These are phyloP conservation scores for Aptenodytes patagonicus DNA, from an alignment of 2,113 vertebrate species.

Conservation along the genomic window DNA sequence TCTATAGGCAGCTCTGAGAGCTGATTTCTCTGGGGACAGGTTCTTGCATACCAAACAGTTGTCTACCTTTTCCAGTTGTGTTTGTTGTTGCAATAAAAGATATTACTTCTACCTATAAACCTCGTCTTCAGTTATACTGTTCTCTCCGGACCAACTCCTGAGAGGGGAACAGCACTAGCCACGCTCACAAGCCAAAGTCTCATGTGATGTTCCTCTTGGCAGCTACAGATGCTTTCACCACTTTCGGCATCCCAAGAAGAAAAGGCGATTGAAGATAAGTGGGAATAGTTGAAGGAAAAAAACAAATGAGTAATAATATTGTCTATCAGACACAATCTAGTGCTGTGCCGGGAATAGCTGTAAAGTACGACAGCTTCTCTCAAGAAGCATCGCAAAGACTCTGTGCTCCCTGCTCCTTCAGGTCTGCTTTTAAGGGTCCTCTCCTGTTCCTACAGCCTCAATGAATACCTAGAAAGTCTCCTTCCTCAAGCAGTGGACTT, in stretches of 20 bases:
- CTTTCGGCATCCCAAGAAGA: not conserved
- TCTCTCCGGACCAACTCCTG: not conserved
- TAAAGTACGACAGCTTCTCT: not conserved
- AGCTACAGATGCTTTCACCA: not conserved
- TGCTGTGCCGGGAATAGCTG: not conserved
- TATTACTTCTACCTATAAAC: not conserved
- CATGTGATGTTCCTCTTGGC: not conserved
- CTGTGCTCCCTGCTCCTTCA: not conserved
- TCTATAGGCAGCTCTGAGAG: not conserved
- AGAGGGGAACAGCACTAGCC: not conserved
- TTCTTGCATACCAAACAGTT: not conserved
- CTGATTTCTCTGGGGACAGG: not conserved
- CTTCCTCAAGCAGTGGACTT: not conserved
- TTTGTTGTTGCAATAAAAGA: not conserved
- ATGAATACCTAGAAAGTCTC: not conserved
- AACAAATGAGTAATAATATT: not conserved
- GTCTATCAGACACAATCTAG: not conserved
- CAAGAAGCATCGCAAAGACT: not conserved
- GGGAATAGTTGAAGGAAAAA: not conserved
- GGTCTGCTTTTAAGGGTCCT: not conserved
- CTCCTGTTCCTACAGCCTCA: not conserved
- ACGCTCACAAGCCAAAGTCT: not conserved
- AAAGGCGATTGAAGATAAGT: not conserved
- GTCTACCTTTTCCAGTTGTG: not conserved
- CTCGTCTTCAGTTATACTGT: not conserved